phyloP scores from a whole-genome alignment of 2,888 invertebrate species.

The Pediacus dermestoides region DNA sequence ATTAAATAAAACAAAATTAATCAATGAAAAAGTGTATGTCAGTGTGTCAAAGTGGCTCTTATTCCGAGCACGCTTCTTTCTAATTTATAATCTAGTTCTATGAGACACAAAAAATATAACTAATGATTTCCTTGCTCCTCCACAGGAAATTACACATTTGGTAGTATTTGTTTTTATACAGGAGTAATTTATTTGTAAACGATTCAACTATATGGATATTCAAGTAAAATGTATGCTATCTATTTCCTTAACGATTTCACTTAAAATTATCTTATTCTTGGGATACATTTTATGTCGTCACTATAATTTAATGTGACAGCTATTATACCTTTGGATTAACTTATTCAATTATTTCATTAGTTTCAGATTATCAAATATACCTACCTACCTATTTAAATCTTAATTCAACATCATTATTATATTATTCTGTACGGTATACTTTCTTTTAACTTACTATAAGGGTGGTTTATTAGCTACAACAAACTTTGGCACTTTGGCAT shows the following conservation, averaged over 20 bases:
- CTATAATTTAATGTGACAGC: conserved; percentile 16
- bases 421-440: no score
- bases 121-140: conserved; percentile 42
- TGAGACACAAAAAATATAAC: conserved; percentile 35
- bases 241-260: conserved; percentile 23
- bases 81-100: conserved; percentile 36
- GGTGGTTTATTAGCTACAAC: no score
- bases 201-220: conserved; percentile 24
- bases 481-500: no score
- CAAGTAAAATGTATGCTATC: conserved; percentile 18
- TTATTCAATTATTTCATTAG: no score
- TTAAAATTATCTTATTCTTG: conserved; percentile 20
- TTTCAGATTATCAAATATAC: no score
- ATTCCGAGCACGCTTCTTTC: conserved; percentile 33
- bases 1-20: conserved; percentile 29
- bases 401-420: no score
- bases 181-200: conserved; percentile 18
- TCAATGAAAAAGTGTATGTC: conserved; percentile 32
- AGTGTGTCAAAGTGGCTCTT: conserved; percentile 33
- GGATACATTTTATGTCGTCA: conserved; percentile 19
- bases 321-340: no score
- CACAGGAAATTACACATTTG: conserved; percentile 39
- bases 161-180: conserved; percentile 32
- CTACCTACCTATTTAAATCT: no score
- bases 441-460: no score